Evolutionary conservation across 2,888 invertebrate species (phyloP), one percentile per base, ranked within the genome.

Genomic region (Eupeodes latifasciatus): DNA sequence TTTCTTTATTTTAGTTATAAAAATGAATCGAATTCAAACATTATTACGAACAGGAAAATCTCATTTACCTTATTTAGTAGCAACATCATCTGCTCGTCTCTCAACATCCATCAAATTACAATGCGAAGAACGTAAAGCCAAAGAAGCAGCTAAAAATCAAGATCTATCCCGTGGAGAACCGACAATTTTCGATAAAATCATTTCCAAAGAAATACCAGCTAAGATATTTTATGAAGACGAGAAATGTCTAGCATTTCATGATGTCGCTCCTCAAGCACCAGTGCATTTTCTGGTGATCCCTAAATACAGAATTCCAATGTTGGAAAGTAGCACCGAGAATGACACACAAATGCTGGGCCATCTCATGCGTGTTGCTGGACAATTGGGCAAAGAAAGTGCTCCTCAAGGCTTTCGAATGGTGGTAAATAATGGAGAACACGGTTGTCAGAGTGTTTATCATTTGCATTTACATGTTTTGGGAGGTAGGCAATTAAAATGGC

Each of bases 201-300:
- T 97, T 81, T 95, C 96, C 0, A 96, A 96, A 91, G 95, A 96
- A 93, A 96, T 98, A 76, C 96, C 96, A 84, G 97, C 97, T 0
- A 96, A 97, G 91, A 96, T 98, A 69, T 95, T 98, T 89, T 96
- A 96, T 92, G 97, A 98, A 92, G 97, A 98, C 94, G 96, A 97
- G 1, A 92, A 95, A 91, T 96, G 97, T 92, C 92, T 98, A 69
- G 98, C 97, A 1, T 97, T 98, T 93, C 96, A 96, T 90, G 98
- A 98, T 93, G 94, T 97, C 5, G 94, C 95, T 55, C 97, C 97
- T 0, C 97, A 97, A 92, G 98, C 97, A 0, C 98, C 98, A 0
- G 95, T 95, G 0, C 98, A 98, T 93, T 97, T 98, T 92, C 94
- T 98, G 7, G 96, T 98, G 0, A 96, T 98, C 89, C 98, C 98